Percentiles rank a stretch among this genome's conserved stretches.
phyloP scores from a whole-genome alignment of 2,888 invertebrate species.

The Caenorhabditis imperialis region DNA sequence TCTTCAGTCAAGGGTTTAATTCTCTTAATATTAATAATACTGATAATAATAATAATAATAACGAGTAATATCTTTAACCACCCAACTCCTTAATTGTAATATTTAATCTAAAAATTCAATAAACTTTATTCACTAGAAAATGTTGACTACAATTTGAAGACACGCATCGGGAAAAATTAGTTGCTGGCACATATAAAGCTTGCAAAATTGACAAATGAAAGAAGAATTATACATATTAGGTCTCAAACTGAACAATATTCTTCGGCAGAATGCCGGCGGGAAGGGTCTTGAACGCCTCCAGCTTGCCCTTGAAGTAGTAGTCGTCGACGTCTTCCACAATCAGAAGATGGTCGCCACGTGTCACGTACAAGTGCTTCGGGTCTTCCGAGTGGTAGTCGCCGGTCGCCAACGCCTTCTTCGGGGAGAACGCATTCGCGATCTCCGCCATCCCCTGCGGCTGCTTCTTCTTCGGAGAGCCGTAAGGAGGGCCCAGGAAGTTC shows the following conservation, averaged over 20 bases:
- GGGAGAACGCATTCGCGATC: conserved; percentile 48
- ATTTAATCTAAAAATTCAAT: neutral
- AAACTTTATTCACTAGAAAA: conserved; percentile 1
- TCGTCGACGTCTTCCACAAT: conserved; percentile 66
- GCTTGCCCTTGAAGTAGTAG: conserved; percentile 56
- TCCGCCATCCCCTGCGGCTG: conserved; percentile 50
- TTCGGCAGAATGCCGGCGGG: conserved; percentile 65
- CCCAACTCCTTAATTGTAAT: neutral
- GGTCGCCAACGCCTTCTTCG: conserved; percentile 48
- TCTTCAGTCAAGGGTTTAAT: conserved; percentile 5
- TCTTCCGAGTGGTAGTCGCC: conserved; percentile 64
- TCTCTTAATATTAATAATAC: too few species aligned
- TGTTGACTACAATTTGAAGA: neutral
- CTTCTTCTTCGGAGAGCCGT: conserved; percentile 52
- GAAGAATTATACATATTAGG: conserved; percentile 15
- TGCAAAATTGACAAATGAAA: neutral
- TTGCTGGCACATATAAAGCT: conserved; percentile 33
- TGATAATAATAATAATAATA: too few species aligned
- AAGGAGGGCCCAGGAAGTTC: conserved; percentile 58
- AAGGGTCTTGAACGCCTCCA: conserved; percentile 63
- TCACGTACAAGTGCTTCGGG: conserved; percentile 63
- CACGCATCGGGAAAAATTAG: conserved; percentile 25
- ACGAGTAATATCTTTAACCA: too few species aligned
- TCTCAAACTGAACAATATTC: conserved; percentile 41
- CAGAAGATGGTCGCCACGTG: conserved; percentile 59